Conservation (phyloP, 2,113 vertebrate genomes). For the Lampris megalopsis region DNA sequence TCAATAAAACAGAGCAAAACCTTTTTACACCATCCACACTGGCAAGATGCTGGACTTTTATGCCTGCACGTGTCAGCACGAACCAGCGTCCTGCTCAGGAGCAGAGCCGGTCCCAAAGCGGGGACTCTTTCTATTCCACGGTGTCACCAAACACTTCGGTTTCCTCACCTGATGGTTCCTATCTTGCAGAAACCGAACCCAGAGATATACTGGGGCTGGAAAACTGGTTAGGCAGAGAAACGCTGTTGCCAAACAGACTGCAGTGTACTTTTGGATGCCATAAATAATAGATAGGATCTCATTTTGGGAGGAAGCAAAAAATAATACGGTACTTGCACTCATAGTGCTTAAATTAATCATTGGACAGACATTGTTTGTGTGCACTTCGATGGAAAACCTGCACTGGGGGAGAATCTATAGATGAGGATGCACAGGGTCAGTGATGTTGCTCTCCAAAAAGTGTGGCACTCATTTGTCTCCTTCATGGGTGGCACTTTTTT, state of each 20-base stretch:
- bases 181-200: slow-evolving; percentile 48
- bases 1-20: slow-evolving; percentile 42
- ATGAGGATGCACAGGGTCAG: slow-evolving; percentile 67
- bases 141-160: slow-evolving; percentile 42
- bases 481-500: slow-evolving; percentile 63
- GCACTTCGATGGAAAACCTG: slow-evolving; percentile 48
- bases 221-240: slow-evolving; percentile 6
- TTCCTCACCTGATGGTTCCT: slow-evolving; percentile 36
- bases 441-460: slow-evolving; percentile 75
- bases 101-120: slow-evolving; percentile 49
- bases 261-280: not conserved
- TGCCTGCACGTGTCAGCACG: slow-evolving; percentile 67
- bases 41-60: slow-evolving; percentile 69
- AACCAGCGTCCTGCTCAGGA: slow-evolving; percentile 42
- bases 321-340: slow-evolving; percentile 49
- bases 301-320: slow-evolving; percentile 21
- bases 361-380: slow-evolving; percentile 51
- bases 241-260: slow-evolving; percentile 7
- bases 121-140: slow-evolving; percentile 63
- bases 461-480: slow-evolving; percentile 73
- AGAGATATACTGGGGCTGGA: slow-evolving; percentile 29
- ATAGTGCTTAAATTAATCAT: slow-evolving; percentile 64
- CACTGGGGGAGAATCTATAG: slow-evolving; percentile 69
- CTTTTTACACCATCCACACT: slow-evolving; percentile 32
- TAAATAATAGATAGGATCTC: slow-evolving; percentile 39